Conservation (phyloP, 2,113 vertebrate species). For the Cephalopterus ornatus region DNA sequence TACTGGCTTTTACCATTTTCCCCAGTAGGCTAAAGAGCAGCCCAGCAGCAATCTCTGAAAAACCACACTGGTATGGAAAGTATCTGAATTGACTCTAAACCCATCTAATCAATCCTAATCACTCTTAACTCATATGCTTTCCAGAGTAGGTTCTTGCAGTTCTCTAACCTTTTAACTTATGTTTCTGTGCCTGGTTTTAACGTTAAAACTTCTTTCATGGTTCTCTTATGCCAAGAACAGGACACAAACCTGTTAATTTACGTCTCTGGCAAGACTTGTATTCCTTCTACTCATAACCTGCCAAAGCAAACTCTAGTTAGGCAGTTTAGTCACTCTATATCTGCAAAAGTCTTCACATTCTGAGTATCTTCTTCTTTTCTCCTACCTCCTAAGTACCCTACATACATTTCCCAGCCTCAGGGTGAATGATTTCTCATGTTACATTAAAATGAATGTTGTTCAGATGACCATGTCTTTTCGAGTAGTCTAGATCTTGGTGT, state of each 20-base stretch:
- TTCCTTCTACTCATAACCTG: not conserved
- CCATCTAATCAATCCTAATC: not conserved
- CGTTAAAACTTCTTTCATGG: not conserved
- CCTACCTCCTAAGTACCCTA: not conserved
- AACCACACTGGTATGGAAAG: not conserved
- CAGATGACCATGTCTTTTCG: not conserved
- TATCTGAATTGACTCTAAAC: not conserved
- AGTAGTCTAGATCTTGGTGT: not conserved
- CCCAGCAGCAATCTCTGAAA: not conserved
- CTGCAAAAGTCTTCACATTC: not conserved
- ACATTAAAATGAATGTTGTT: not conserved
- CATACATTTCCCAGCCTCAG: not conserved
- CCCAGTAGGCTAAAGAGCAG: not conserved
- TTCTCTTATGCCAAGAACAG: not conserved
- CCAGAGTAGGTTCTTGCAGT: not conserved
- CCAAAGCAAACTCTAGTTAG: not conserved
- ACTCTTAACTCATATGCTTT: not conserved
- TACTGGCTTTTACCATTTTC: not conserved
- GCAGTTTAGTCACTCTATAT: not conserved
- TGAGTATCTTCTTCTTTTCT: not conserved
- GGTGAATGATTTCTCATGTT: not conserved
- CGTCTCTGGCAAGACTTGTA: not conserved
- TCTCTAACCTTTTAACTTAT: not conserved
- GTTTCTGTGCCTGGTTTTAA: not conserved
- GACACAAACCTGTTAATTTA: not conserved